Percentiles rank a stretch among this genome's conserved stretches.
Conservation (phyloP, 2,797 vertebrate genomes). For the Capromys pilorides region DNA sequence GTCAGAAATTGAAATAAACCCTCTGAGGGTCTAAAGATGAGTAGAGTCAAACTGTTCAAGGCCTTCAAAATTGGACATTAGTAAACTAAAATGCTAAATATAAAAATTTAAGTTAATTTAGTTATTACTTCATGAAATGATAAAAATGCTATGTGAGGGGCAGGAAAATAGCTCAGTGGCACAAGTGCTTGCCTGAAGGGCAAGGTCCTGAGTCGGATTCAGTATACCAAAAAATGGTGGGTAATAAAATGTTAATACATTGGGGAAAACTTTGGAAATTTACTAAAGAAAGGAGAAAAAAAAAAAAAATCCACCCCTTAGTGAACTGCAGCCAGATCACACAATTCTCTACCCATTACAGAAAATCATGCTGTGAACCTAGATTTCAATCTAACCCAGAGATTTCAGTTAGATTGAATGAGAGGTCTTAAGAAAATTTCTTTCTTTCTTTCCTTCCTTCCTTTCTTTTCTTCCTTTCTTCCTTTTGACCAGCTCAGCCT, state of each 20-base stretch:
- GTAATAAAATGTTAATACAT: conserved; percentile 8
- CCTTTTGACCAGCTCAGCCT: no score
- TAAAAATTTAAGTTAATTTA: not conserved
- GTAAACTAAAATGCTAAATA: conserved; percentile 13
- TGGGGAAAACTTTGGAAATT: not conserved
- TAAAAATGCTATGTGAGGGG: not conserved
- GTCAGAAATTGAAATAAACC: not conserved
- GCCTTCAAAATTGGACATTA: not conserved
- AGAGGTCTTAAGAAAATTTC: not conserved
- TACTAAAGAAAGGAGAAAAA: not conserved
- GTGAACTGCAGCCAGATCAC: not conserved
- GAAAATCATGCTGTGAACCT: not conserved
- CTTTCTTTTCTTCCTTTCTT: no score
- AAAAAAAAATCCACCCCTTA: not conserved
- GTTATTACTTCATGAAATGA: not conserved
- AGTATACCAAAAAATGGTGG: not conserved
- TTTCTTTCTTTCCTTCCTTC: no score
- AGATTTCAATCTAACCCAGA: conserved; percentile 26
- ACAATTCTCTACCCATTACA: not conserved
- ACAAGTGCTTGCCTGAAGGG: no score
- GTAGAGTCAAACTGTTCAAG: not conserved
- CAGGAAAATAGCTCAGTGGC: no score
- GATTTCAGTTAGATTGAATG: not conserved
- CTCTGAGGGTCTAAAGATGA: not conserved
- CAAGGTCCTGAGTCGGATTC: no score